A percentile compares a stretch with the other conserved stretches of the same genome.
These are phyloP conservation scores for Acanthococcus lagerstroemiae DNA, from an alignment of 2,888 invertebrate genomes.

Conservation along the genomic window DNA sequence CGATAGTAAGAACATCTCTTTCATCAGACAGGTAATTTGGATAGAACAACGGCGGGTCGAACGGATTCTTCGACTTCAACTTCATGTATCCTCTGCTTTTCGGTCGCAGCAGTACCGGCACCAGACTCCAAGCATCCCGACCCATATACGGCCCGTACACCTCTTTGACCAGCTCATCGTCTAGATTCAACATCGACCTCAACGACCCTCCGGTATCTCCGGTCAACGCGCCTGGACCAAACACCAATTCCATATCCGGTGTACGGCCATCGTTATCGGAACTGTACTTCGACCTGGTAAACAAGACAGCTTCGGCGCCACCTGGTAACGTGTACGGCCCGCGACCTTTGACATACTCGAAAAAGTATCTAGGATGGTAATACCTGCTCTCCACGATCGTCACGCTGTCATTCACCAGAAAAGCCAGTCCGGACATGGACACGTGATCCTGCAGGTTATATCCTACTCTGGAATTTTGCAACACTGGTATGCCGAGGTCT, in stretches of 20 bases:
- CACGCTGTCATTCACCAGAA: constrained; percentile 39
- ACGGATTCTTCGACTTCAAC: constrained; percentile 47
- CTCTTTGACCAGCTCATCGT: constrained; percentile 42
- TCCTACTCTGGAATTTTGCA: constrained; percentile 43
- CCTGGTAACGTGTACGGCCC: constrained; percentile 43
- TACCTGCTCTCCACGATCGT: constrained; percentile 38
- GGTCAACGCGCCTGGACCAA: constrained; percentile 45
- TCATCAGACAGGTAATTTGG: constrained; percentile 68
- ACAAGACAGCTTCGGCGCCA: constrained; percentile 44
- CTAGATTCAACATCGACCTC: constrained; percentile 40
- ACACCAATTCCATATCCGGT: constrained; percentile 46
- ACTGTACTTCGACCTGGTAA: constrained; percentile 43
- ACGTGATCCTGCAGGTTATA: constrained; percentile 44
- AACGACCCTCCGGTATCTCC: constrained; percentile 45
- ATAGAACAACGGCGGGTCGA: constrained; percentile 52
- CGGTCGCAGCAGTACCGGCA: constrained; percentile 62
- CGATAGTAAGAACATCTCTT: constrained; percentile 40
- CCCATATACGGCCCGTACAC: constrained; percentile 44
- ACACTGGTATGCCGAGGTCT: constrained; percentile 41
- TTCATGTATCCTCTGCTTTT: constrained; percentile 57
- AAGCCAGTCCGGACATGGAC: constrained; percentile 41
- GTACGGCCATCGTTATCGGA: constrained; percentile 39
- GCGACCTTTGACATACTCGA: constrained; percentile 41
- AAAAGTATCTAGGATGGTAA: constrained; percentile 38
- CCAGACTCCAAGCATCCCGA: constrained; percentile 46